Evolutionary conservation across 2,888 invertebrate genomes (phyloP).

Genomic region (Thereva unica): DNA sequence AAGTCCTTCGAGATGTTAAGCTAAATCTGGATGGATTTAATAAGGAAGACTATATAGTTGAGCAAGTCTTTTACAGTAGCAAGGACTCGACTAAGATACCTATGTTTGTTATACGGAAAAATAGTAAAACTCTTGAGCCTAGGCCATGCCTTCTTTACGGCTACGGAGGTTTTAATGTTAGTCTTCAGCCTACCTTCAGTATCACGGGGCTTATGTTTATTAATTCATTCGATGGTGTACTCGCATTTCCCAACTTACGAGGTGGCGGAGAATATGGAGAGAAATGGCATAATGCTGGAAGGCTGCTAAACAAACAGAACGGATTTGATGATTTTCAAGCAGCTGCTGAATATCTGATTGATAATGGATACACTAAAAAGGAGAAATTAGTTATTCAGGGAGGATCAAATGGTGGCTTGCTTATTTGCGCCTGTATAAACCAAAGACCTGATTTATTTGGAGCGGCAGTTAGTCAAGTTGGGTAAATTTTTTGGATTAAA

Average conservation of each 20-base stretch:
- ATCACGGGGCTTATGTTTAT: constrained; percentile 86
- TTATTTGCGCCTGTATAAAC: constrained; percentile 94
- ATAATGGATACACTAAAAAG: constrained; percentile 76
- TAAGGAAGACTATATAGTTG: constrained; percentile 75
- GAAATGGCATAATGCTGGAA: constrained; percentile 94
- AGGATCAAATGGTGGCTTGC: constrained; percentile 94
- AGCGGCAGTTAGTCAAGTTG: constrained; percentile 91
- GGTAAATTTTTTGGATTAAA: constrained; percentile 61
- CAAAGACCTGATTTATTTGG: constrained; percentile 94
- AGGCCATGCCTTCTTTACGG: constrained; percentile 87
- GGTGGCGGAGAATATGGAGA: constrained; percentile 99
- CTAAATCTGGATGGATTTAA: constrained; percentile 80
- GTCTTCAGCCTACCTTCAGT: constrained; percentile 87
- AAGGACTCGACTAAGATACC: constrained; percentile 93
- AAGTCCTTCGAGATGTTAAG: constrained; percentile 79
- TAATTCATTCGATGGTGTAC: constrained; percentile 84
- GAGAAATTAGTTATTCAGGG: constrained; percentile 86
- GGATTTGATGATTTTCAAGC: constrained; percentile 95
- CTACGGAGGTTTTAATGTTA: constrained; percentile 96
- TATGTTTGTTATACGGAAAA: constrained; percentile 90
- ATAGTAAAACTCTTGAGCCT: constrained; percentile 59
- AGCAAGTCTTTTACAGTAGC: constrained; percentile 89
- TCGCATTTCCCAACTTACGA: constrained; percentile 91
- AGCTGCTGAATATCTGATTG: constrained; percentile 86
- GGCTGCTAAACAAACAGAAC: constrained; percentile 91